Conservation (phyloP, 2,113 vertebrate genomes). For the Daphoenositta chrysoptera region DNA sequence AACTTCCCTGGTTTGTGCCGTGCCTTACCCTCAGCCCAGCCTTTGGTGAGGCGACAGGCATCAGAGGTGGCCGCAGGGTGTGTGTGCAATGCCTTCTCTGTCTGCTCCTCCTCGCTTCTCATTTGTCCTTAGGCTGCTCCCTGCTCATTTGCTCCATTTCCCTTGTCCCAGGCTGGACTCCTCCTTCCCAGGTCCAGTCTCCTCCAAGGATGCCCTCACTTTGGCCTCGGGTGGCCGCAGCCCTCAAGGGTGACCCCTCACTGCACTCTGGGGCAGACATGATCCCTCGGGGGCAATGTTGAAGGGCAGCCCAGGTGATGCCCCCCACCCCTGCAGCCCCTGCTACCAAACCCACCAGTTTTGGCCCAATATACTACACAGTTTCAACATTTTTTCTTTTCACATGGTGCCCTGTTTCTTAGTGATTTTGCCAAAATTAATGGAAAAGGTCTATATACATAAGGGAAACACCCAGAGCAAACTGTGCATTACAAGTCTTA, state of each 20-base stretch:
- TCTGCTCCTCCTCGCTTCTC: neutral
- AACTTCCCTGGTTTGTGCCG: neutral
- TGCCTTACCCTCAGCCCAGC: neutral
- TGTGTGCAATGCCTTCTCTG: neutral
- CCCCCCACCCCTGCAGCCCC: neutral
- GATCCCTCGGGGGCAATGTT: neutral
- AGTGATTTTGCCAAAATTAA: neutral
- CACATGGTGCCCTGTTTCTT: neutral
- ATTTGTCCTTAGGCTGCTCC: neutral
- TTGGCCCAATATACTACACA: neutral
- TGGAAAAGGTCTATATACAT: neutral
- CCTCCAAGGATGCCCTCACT: neutral
- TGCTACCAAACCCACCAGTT: neutral
- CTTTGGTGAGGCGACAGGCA: accelerated
- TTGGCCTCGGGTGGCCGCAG: neutral
- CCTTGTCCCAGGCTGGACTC: no score
- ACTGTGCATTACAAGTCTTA: neutral
- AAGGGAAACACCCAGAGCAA: neutral
- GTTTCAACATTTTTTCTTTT: neutral
- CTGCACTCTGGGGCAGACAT: neutral
- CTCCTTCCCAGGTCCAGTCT: no score
- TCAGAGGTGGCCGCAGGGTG: neutral
- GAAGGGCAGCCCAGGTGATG: neutral
- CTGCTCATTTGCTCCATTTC: accelerated
- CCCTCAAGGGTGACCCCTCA: no score